Evolutionary conservation across 2,888 invertebrate species (phyloP).

Genomic region (Tholera decimalis): DNA sequence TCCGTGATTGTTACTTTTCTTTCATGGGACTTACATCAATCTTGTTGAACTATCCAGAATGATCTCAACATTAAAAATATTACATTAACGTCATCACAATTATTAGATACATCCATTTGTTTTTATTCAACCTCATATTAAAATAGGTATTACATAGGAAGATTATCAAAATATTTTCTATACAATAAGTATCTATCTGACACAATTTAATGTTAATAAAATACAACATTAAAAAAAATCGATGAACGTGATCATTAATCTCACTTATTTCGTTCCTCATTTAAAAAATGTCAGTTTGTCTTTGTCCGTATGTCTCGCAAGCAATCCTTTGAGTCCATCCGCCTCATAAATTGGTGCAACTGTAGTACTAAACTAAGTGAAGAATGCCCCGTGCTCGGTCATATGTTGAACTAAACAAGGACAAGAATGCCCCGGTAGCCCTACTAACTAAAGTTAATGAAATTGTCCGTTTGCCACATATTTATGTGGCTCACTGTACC

Average conservation of each 20-base stretch:
- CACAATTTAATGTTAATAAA: neutral
- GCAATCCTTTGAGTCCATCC: constrained; percentile 66
- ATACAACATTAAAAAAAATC: neutral
- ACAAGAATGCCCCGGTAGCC: constrained; percentile 48
- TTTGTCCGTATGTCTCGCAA: constrained; percentile 64
- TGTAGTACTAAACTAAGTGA: constrained; percentile 70
- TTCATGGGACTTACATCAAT: constrained; percentile 38
- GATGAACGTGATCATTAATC: neutral
- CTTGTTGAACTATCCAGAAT: constrained; percentile 51
- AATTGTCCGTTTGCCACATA: constrained; percentile 55
- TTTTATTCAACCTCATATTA: constrained; percentile 23
- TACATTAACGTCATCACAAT: constrained; percentile 14
- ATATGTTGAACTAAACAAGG: constrained; percentile 55
- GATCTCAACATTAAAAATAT: constrained; percentile 46
- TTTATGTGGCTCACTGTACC: constrained; percentile 55
- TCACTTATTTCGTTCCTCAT: neutral
- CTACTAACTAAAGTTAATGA: constrained; percentile 69
- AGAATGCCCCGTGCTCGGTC: constrained; percentile 51
- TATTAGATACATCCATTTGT: constrained; percentile 16
- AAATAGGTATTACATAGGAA: neutral
- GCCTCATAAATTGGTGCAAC: constrained; percentile 71
- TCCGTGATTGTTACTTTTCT: constrained; percentile 47
- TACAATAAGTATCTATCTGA: too few relatives aligned
- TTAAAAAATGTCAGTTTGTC: constrained; percentile 1
- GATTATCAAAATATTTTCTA: neutral